Conservation (phyloP, 64 coral and sea anemone species). For the Stichodactyla mertensii region DNA sequence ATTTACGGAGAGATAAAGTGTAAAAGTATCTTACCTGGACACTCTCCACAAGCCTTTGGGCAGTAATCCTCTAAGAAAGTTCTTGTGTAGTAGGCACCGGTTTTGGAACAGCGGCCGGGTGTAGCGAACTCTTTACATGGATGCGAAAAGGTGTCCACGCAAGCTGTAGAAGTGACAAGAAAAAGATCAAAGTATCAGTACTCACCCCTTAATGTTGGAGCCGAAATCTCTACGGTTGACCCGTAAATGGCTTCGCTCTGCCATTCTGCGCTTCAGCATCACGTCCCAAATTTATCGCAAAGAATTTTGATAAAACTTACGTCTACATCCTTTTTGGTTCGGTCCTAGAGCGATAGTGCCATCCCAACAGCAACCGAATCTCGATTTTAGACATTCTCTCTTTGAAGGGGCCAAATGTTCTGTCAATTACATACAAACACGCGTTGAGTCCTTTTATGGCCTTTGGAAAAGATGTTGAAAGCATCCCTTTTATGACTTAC, state of each 20-base stretch:
- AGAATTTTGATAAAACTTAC: conserved; percentile 16
- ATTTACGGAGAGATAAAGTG: too few species aligned
- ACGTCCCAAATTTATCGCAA: too few species aligned
- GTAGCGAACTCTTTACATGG: background rate
- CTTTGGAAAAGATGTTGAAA: background rate
- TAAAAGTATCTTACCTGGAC: background rate
- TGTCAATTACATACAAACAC: background rate
- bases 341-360: conserved; percentile 18
- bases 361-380: conserved; percentile 54
- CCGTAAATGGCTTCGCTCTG: too few species aligned
- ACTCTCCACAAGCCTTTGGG: background rate
- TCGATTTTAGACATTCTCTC: background rate
- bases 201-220: too few species aligned
- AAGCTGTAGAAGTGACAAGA: background rate
- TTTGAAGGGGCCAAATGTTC: background rate
- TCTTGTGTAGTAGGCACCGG: background rate
- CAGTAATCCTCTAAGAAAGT: background rate
- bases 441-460: background rate
- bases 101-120: background rate
- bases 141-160: background rate
- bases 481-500: background rate
- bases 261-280: too few species aligned
- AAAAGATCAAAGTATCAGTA: too few species aligned
- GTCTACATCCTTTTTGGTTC: conserved; percentile 26
- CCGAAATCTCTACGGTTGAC: too few species aligned